Percentiles rank a stretch among this genome's conserved stretches.
Evolutionary conservation across 2,888 invertebrate genomes (phyloP).

Genomic region (Scaptomyza flava): DNA sequence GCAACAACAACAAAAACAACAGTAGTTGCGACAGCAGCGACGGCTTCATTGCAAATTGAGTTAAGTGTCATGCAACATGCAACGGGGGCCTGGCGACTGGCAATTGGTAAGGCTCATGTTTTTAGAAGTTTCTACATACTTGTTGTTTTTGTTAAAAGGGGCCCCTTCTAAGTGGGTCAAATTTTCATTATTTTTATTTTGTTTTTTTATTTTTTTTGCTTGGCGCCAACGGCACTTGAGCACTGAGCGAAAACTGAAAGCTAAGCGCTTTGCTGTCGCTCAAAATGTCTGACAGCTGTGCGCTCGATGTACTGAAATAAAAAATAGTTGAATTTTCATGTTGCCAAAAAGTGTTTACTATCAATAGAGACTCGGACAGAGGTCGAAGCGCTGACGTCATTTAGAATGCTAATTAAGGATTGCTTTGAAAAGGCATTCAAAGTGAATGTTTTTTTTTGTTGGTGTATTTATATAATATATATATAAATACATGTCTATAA

Average conservation of each 20-base stretch:
- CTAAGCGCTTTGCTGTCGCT: slow-evolving; percentile 52
- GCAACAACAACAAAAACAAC: slow-evolving; percentile 27
- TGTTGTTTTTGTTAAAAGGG: slow-evolving; percentile 16
- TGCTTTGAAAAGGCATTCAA: slow-evolving; percentile 40
- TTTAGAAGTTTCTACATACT: slow-evolving; percentile 40
- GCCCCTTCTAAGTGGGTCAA: slow-evolving; percentile 62
- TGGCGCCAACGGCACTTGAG: slow-evolving; percentile 57
- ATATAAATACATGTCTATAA: neutral
- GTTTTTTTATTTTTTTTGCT: slow-evolving; percentile 66
- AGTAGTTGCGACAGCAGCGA: slow-evolving; percentile 19
- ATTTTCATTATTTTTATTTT: slow-evolving; percentile 59
- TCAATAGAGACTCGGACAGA: slow-evolving; percentile 42
- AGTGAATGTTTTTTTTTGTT: neutral
- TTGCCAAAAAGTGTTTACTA: slow-evolving; percentile 19
- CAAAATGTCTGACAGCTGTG: slow-evolving; percentile 56
- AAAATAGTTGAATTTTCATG: slow-evolving; percentile 19
- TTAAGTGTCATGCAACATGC: slow-evolving; percentile 76
- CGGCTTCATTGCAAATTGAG: slow-evolving; percentile 75
- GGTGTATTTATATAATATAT: neutral
- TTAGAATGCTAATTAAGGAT: slow-evolving; percentile 60
- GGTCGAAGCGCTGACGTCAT: slow-evolving; percentile 54
- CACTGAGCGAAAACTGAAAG: slow-evolving; percentile 9
- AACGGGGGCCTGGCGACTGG: slow-evolving; percentile 49
- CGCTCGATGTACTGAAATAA: neutral
- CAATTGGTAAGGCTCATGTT: slow-evolving; percentile 62